A percentile compares a stretch with the other conserved stretches of the same genome.
phyloP scores from a whole-genome alignment of 2,888 invertebrate genomes.

The Oasisia sp. region DNA sequence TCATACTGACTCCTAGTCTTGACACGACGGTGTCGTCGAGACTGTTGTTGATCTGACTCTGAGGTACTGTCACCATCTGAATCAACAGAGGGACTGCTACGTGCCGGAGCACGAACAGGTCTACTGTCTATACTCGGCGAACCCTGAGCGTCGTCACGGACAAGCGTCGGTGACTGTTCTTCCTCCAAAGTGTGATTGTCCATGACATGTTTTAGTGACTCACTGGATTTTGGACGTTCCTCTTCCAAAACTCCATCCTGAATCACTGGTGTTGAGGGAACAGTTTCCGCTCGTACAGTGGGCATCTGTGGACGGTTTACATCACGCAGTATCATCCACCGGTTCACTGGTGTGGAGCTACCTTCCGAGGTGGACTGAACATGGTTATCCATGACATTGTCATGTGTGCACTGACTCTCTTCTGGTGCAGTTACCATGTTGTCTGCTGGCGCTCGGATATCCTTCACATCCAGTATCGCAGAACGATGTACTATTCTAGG shows the following conservation, averaged over 20 bases:
- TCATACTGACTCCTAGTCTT: neutral
- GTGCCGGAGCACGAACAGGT: neutral
- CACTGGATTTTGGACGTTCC: neutral
- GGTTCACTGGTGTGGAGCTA: neutral
- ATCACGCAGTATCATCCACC: neutral
- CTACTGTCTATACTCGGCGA: neutral
- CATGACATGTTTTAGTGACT: neutral
- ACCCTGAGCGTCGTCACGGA: neutral
- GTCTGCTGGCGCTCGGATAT: too few relatives aligned
- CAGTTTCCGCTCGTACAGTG: too few relatives aligned
- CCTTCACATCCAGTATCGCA: too few relatives aligned
- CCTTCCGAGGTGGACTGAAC: neutral
- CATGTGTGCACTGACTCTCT: too few relatives aligned
- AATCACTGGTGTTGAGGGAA: too few relatives aligned
- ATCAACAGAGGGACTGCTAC: neutral
- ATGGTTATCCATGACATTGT: neutral
- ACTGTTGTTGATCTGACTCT: neutral
- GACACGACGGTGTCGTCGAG: neutral
- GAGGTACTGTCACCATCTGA: neutral
- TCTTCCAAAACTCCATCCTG: neutral
- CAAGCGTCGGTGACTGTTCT: neutral
- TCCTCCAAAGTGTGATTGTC: neutral
- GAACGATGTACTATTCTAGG: too few relatives aligned
- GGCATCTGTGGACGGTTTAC: neutral
- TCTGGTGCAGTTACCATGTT: too few relatives aligned